Evolutionary conservation across 1,140 invertebrate species (phyloP).

Genomic region (Apis laboriosa): DNA sequence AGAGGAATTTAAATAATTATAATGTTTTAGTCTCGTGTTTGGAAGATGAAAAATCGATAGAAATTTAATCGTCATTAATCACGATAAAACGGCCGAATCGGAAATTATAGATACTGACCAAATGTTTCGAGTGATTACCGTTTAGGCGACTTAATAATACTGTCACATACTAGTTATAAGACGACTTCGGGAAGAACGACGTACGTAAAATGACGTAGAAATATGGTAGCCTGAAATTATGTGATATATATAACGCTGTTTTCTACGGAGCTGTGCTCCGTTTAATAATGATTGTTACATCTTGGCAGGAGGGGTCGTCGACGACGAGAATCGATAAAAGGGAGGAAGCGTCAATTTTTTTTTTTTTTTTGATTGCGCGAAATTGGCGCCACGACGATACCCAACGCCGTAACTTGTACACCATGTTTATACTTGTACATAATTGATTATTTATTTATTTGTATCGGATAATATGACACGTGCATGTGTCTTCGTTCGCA

Average conservation of each 20-base stretch:
- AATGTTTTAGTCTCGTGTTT: too few relatives aligned
- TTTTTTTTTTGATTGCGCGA: neutral
- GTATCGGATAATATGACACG: slow-evolving; percentile 45
- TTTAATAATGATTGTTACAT: slow-evolving; percentile 72
- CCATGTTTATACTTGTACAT: slow-evolving; percentile 79
- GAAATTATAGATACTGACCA: slow-evolving; percentile 60
- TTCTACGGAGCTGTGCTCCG: slow-evolving; percentile 78
- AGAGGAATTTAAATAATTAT: too few relatives aligned
- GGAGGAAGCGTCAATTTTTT: neutral
- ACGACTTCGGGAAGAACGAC: slow-evolving; percentile 31
- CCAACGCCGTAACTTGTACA: slow-evolving; percentile 66
- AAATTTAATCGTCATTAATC: neutral
- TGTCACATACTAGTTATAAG: slow-evolving; percentile 51
- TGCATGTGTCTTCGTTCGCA: slow-evolving; percentile 3
- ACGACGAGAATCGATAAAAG: slow-evolving; percentile 9
- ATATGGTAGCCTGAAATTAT: slow-evolving; percentile 77
- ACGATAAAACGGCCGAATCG: neutral
- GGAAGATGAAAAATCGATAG: too few relatives aligned
- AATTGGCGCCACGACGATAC: slow-evolving; percentile 46
- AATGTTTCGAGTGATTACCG: slow-evolving; percentile 55
- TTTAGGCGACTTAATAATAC: slow-evolving; percentile 48
- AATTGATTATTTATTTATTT: slow-evolving; percentile 70
- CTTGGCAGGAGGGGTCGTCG: slow-evolving; percentile 16
- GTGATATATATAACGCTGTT: slow-evolving; percentile 76
- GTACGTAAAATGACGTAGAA: slow-evolving; percentile 44